Conservation (phyloP, 1,140 invertebrate genomes). For the Eurytemora carolleeae region DNA sequence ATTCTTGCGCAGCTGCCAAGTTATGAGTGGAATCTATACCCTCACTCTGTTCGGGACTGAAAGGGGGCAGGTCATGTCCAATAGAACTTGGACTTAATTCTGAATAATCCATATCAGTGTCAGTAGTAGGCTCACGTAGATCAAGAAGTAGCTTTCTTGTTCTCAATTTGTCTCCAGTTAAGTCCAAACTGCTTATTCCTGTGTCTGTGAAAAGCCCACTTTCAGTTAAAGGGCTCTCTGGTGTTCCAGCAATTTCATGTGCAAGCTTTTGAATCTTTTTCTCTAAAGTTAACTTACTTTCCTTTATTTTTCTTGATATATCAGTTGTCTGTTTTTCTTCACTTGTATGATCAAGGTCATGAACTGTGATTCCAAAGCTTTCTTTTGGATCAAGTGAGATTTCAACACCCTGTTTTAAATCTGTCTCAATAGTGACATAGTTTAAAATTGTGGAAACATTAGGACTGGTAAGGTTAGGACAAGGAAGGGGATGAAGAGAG, state of each 20-base stretch:
- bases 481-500: not conserved
- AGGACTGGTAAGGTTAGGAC: not conserved
- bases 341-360: no score
- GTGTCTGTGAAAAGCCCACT: not conserved
- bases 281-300: not conserved
- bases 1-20: no score
- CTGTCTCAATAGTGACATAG: not conserved
- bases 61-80: not conserved
- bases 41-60: not conserved
- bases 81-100: not conserved
- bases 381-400: not conserved
- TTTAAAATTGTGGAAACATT: not conserved
- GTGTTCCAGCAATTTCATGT: not conserved
- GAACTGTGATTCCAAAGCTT: not conserved
- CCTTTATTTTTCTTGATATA: not conserved
- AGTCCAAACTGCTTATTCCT: not conserved
- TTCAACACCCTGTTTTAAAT: not conserved
- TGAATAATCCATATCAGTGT: not conserved
- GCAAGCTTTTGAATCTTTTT: not conserved
- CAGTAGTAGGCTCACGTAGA: not conserved
- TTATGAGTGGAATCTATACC: no score
- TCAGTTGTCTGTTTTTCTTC: no score
- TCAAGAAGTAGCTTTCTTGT: not conserved
- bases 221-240: not conserved
- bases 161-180: not conserved